phyloP scores from a whole-genome alignment of 2,113 vertebrate genomes.

The Cephalopterus ornatus region DNA sequence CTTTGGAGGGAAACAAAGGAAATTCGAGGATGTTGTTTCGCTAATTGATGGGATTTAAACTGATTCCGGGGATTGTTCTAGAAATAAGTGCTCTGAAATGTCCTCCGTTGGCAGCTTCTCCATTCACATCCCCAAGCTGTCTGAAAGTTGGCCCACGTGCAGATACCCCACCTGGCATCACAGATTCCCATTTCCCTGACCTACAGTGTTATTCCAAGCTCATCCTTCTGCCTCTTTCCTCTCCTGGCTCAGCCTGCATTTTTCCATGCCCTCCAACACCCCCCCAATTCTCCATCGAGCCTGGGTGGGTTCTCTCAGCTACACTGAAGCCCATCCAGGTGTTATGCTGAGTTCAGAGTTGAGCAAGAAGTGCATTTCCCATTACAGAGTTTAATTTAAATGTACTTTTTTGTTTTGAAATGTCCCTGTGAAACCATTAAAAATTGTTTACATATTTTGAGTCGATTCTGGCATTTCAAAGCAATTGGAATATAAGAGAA shows the following conservation, averaged over 20 bases:
- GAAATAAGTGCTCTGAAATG: background rate
- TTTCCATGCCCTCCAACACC: background rate
- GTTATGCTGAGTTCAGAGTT: background rate
- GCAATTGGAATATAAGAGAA: background rate
- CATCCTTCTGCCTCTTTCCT: background rate
- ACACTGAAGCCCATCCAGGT: background rate
- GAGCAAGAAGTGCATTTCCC: background rate
- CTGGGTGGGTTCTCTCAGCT: background rate
- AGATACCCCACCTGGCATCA: background rate
- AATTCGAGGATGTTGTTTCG: background rate
- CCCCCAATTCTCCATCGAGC: accelerated
- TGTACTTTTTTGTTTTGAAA: background rate
- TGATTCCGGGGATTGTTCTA: background rate
- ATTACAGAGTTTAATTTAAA: background rate
- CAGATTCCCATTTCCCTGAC: background rate
- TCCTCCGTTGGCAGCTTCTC: background rate
- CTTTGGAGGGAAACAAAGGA: background rate
- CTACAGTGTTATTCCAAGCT: background rate
- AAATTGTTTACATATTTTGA: slow-evolving; percentile 14
- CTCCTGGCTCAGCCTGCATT: background rate
- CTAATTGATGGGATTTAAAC: background rate
- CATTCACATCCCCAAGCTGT: background rate
- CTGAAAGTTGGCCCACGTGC: background rate
- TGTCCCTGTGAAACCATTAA: background rate
- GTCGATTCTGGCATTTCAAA: slow-evolving; percentile 14